Evolutionary conservation across 2,888 invertebrate species (phyloP), one percentile per base, ranked within the genome.

Genomic region (Geophilus truncorum): DNA sequence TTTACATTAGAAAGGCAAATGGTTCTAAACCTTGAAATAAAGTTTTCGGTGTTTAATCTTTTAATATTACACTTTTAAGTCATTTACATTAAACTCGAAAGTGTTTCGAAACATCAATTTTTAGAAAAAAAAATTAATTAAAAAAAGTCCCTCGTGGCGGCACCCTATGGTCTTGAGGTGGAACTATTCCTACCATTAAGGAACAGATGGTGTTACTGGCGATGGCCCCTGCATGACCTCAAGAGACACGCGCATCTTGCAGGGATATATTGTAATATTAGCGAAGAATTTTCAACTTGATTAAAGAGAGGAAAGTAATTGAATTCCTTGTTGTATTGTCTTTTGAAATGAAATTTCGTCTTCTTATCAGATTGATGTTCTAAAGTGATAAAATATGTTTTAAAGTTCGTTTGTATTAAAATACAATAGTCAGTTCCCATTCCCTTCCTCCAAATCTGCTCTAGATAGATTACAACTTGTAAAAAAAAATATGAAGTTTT

Each of bases 241-340:
- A 77, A 34, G 34, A 30, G 77, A 10, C 32, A 28, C 23, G 77
- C 15, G 70, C 70, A 25, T 70, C 70, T 70, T 70, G 70, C 70
- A 25, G 23, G 28, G 28, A 70, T 28, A 36, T 23, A 77, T 77
- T 32, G 77, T 32, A 77, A 77, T 77, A 77, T 77, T 77, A 34
- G 77, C 77, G n/a, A 34, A 77, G 23, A 77, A 77, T 77, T 77
- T 77, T 77, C 23, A 77, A 77, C 30, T 36, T 36, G 77, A 77
- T 23, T 77, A 32, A 45, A 51, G 51, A 45, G n/a, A 15, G n/a
- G 45, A 51, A 51, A 51, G 51, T 51, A 51, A 51, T 51, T 51
- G 51, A 51, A 51, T 6, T 6, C 1, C 15, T 18, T 21, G 21
- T 18, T 18, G 51, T 18, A 51, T 51, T 51, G 51, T 51, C 21